Base-by-base conservation (phyloP, 2,113 vertebrate genomes). In the Meriones unguiculatus region DNA sequence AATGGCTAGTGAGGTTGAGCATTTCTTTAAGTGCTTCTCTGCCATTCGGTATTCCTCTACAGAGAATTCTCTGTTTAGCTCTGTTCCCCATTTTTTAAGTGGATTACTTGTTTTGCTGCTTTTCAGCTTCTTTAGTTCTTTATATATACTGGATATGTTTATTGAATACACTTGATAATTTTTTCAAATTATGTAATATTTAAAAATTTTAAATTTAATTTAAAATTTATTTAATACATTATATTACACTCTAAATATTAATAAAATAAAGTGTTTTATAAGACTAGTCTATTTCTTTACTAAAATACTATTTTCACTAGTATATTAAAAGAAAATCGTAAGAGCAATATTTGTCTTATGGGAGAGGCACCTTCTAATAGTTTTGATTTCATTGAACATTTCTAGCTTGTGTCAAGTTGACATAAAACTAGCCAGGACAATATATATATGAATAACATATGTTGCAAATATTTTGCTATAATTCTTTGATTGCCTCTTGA, bases 361-460 rank as follows among this genome's bases (percentile, higher is more conserved):
- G 30, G 13, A 69, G 11, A 73, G 7, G 9, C 32, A 1, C 5
- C 6, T 80, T n/a, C 90, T 97, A 67, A 80, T 77, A 38, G 54
- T 87, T 92, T 87, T 84, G 11, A 87, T 89, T 9, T 67, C 92
- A 72, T 62, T 84, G 82, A 96, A 90, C 41, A 46, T 46, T 46
- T 84, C 57, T 65, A 64, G 59, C 59, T 65, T 85, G 81, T 65
- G 59, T 85, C 24, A 85, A 85, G 59, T 85, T 85, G 81, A 85
- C 59, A 64, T 84, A 64, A 41, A 64, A 41, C 81, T 84, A 64
- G 25, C 81, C 57, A 84, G n/a, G 81, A 84, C 59, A 65, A 69
- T 41, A 32, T 15, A 41, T 76, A 94, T 85, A 73, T 80, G 57
- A 70, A 73, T n/a, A 76, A 80, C 54, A 75, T 75, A 30, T 81